Conservation (phyloP, 35 echinoderm and acorn worm species). For the Heliocidaris erythrogramma region DNA sequence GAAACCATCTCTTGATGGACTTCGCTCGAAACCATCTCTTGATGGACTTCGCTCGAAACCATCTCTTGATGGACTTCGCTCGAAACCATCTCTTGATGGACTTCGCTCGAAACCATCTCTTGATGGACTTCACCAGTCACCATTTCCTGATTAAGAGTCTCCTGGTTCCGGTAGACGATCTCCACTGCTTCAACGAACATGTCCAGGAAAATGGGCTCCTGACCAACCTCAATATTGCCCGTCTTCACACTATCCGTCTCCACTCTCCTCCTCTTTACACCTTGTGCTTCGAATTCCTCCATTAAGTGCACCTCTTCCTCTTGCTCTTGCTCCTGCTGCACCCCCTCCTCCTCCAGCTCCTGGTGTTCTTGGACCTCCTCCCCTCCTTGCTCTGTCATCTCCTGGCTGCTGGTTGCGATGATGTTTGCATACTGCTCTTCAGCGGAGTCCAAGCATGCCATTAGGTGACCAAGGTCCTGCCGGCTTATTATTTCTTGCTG, state of each 20-base stretch:
- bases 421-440: conserved; percentile 8
- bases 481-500: background rate
- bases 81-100: background rate
- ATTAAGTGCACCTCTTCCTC: background rate
- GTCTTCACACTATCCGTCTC: background rate
- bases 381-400: background rate
- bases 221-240: background rate
- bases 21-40: too few relatives aligned
- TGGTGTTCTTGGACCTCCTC: background rate
- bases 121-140: too few relatives aligned
- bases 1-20: too few relatives aligned
- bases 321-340: background rate
- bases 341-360: background rate
- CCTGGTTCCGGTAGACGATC: background rate
- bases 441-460: background rate
- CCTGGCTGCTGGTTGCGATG: background rate
- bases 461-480: background rate
- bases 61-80: background rate
- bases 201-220: background rate
- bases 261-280: background rate
- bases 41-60: too few relatives aligned
- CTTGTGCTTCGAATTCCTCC: background rate
- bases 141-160: too few relatives aligned
- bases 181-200: background rate
- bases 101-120: too few relatives aligned